Base-by-base conservation (phyloP, 2,888 invertebrate species). In the Thalpophila matura region DNA sequence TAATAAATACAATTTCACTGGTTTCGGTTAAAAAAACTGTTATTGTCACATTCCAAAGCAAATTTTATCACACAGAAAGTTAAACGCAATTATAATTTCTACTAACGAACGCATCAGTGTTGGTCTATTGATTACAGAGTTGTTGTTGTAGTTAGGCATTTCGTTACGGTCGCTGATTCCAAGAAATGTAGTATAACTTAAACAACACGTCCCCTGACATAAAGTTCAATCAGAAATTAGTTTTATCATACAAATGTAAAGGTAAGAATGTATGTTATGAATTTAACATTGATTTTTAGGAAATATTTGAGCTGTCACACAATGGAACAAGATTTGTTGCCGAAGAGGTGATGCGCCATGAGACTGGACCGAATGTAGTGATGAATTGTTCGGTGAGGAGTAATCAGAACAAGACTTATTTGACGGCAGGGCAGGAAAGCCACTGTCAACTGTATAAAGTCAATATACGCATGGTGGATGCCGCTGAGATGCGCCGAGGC, bases 341-440 rank as follows among this genome's bases (percentile, higher is more conserved):
- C 0, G 97, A 98, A 89, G 98, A 98, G 94, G 97, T 99, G 59
- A 97, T 98, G 86, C 96, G 98, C 54, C 97, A 98, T 86, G 98
- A 98, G 90, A 98, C 99, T 1, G 98, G 98, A 2, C 96, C 97
- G 0, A 97, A 97, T 84, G 98, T 98, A 47, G 98, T 99, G 0
- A 99, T 99, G 99, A 99, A 98, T 85, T 98, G 98, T 87, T 96
- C 98, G 0, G 96, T 97, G 4, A 96, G 96, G 64, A 97, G 96
- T 76, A 95, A 96, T 74, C 96, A 96, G 40, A 97, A 97, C 80
- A 96, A 96, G 82, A 97, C 97, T 12, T 97, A 97, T 90, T 92
- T 99, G 50, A 97, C 98, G 1, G 98, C 98, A 7, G 99, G 99
- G 0, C 98, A 98, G 91, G 99, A 99, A 92, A 98, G 98, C 72